phyloP scores from a whole-genome alignment of 2,888 invertebrate species.

The Crocallis elinguaria region DNA sequence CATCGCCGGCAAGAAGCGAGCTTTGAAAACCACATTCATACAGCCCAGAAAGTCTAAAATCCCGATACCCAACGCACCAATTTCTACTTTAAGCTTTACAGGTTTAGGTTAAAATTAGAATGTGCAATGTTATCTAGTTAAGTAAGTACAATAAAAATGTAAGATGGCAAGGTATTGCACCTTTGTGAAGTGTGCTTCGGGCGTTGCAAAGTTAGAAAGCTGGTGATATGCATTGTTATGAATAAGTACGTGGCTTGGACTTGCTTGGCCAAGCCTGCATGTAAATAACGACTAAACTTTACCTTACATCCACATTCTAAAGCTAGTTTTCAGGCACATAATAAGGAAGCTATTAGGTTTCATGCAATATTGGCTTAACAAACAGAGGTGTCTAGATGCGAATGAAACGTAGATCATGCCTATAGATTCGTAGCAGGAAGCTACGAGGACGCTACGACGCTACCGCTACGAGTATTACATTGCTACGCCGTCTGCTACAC shows the following conservation, averaged over 20 bases:
- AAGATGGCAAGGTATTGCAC: constrained; percentile 40
- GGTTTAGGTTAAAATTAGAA: constrained; percentile 11
- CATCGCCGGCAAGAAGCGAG: constrained; percentile 41
- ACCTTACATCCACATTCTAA: background rate
- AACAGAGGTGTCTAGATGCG: background rate
- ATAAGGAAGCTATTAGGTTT: constrained; percentile 1
- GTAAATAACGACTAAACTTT: constrained; percentile 6
- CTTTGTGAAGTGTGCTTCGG: constrained; percentile 48
- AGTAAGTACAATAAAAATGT: background rate
- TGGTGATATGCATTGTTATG: constrained; percentile 47
- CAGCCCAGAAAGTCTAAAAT: constrained; percentile 28
- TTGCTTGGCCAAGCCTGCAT: constrained; percentile 3
- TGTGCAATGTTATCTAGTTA: background rate
- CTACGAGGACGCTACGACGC: background rate
- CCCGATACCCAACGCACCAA: background rate
- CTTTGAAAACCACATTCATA: constrained; percentile 39
- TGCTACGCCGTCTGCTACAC: constrained; percentile 1
- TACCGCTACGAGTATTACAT: background rate
- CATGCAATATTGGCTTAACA: background rate
- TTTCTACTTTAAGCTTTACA: background rate
- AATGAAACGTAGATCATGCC: constrained; percentile 1
- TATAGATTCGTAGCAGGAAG: background rate
- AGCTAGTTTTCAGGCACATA: background rate
- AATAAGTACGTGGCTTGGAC: constrained; percentile 18
- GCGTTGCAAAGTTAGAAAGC: constrained; percentile 47